A percentile compares a stretch with the other conserved stretches of the same genome.
Evolutionary conservation across 2,888 invertebrate species (phyloP).

Genomic region (Dromius quadrimaculatus): DNA sequence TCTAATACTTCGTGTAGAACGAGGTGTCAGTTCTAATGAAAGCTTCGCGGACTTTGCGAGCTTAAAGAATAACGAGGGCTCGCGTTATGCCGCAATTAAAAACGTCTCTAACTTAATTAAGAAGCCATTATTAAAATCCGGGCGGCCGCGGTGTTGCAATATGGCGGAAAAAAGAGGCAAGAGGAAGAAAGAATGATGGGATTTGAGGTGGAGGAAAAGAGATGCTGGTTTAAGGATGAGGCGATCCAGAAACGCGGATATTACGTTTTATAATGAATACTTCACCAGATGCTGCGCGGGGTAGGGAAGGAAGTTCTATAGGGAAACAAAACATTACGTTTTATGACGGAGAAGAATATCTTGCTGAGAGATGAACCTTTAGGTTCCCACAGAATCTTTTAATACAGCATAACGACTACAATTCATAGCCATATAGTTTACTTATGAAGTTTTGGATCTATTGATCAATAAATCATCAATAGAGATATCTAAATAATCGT

Average conservation of each 20-base stretch:
- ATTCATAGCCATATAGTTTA: too few relatives aligned
- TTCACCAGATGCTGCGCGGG: constrained; percentile 60
- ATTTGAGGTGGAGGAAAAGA: constrained; percentile 40
- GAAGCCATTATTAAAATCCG: constrained; percentile 66
- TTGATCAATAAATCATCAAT: too few relatives aligned
- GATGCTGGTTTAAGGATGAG: constrained; percentile 37
- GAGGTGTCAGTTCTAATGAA: constrained; percentile 66
- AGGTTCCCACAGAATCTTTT: too few relatives aligned
- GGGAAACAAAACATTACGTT: constrained; percentile 49
- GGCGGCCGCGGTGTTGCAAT: constrained; percentile 58
- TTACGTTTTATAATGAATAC: constrained; percentile 65
- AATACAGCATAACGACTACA: too few relatives aligned
- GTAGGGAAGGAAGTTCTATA: constrained; percentile 38
- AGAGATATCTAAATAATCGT: too few relatives aligned
- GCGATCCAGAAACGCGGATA: constrained; percentile 61
- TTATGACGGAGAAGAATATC: constrained; percentile 44
- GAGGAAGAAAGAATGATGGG: constrained; percentile 53
- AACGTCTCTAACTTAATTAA: constrained; percentile 67
- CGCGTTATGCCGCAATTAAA: constrained; percentile 65
- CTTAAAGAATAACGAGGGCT: constrained; percentile 63
- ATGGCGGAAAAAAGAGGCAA: constrained; percentile 59
- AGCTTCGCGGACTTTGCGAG: constrained; percentile 60
- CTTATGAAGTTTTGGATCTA: too few relatives aligned
- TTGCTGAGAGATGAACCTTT: too few relatives aligned
- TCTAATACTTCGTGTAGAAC: constrained; percentile 65